These are phyloP conservation scores for Corvus hawaiiensis DNA, from an alignment of 2,113 vertebrate species.

Conservation along the genomic window DNA sequence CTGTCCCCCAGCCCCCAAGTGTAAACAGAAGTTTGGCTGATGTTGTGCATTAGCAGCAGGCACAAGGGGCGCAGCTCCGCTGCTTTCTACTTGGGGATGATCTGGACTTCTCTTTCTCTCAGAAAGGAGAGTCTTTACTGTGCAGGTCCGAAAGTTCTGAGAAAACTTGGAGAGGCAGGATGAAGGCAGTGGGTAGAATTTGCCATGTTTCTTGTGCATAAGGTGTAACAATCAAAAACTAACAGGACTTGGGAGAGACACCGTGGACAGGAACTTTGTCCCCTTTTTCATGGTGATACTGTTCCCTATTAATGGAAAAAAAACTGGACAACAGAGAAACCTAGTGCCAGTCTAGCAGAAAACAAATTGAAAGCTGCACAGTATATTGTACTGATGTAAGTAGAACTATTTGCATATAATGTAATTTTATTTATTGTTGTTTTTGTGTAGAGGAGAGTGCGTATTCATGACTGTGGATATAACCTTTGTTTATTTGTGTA, in stretches of 20 bases:
- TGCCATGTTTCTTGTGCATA: background rate
- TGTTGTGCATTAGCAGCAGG: background rate
- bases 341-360: constrained; percentile 23
- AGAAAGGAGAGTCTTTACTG: background rate
- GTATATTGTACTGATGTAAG: constrained; percentile 83
- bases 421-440: constrained; percentile 88
- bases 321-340: constrained; percentile 17
- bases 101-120: background rate
- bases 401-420: constrained; percentile 90
- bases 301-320: constrained; percentile 27
- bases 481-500: constrained; percentile 74
- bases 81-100: background rate
- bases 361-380: constrained; percentile 48
- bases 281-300: background rate
- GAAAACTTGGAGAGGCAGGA: background rate
- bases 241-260: background rate
- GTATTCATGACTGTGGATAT: constrained; percentile 80
- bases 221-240: background rate
- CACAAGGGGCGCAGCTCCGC: background rate
- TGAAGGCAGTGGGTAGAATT: background rate
- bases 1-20: background rate
- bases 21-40: background rate
- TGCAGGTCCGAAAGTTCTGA: background rate
- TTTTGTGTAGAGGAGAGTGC: constrained; percentile 76
- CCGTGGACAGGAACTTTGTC: background rate